A percentile compares a stretch with the other conserved stretches of the same genome.
These are phyloP conservation scores for Odontesthes bonariensis DNA, from an alignment of 2,113 vertebrate species.

Conservation along the genomic window DNA sequence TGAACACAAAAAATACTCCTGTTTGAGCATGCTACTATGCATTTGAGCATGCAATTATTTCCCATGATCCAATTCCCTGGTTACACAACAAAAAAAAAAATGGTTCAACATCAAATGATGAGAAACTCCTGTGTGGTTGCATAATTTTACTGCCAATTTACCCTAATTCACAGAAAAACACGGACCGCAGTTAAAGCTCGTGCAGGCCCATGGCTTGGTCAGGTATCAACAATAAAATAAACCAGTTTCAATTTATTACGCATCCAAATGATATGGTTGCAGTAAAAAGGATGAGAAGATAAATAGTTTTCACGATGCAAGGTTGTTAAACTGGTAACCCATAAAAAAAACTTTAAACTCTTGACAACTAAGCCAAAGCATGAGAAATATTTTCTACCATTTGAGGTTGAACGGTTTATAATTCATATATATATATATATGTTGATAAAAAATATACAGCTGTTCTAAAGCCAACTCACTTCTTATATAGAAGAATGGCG, in stretches of 20 bases:
- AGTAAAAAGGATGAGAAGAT: neutral
- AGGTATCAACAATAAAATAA: neutral
- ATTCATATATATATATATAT: neutral
- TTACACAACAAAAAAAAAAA: conserved; percentile 39
- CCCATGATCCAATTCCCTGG: conserved; percentile 19
- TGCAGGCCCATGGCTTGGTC: neutral
- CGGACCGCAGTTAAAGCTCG: neutral
- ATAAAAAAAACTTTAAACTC: neutral
- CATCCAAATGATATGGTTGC: neutral
- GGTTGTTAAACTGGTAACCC: neutral
- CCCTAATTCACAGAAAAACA: neutral
- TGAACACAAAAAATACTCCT: conserved; percentile 46
- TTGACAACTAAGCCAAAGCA: neutral
- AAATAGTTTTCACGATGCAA: neutral
- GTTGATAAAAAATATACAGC: too few relatives aligned
- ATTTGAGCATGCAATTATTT: conserved; percentile 64
- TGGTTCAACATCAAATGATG: conserved; percentile 60
- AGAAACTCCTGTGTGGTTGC: conserved; percentile 19
- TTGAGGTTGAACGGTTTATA: conserved; percentile 44
- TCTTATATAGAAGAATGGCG: conserved; percentile 97
- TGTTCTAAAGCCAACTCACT: conserved; percentile 84
- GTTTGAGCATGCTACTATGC: conserved; percentile 54
- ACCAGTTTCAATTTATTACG: neutral
- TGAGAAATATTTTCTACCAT: conserved; percentile 11
- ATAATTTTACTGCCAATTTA: neutral